A percentile compares a stretch with the other conserved stretches of the same genome.
phyloP scores from a whole-genome alignment of 2,888 invertebrate genomes.

The Acrobeloides nanus region DNA sequence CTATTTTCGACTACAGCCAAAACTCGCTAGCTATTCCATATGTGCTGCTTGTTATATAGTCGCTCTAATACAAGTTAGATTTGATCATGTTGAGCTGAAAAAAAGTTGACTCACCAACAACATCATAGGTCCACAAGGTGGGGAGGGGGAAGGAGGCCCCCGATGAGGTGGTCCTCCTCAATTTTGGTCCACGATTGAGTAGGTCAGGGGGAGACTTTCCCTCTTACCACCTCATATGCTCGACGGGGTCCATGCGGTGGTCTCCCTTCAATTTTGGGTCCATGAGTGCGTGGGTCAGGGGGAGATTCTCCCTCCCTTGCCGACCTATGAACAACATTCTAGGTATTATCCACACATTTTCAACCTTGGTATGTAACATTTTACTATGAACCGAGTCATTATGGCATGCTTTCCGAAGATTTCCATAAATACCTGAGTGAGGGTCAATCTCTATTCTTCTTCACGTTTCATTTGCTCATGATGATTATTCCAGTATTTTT shows the following conservation, averaged over 20 bases:
- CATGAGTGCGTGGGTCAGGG: no score
- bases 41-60: slow-evolving; percentile 37
- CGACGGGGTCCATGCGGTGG: no score
- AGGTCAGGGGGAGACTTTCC: no score
- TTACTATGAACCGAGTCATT: slow-evolving; percentile 46
- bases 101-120: neutral
- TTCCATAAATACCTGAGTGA: slow-evolving; percentile 35
- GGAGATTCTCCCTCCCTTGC: no score
- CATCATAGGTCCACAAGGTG: neutral
- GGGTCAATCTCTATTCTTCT: slow-evolving; percentile 32
- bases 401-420: slow-evolving; percentile 48
- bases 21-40: slow-evolving; percentile 31
- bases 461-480: slow-evolving; percentile 37
- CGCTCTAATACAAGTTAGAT: slow-evolving; percentile 40
- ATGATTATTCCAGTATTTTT: slow-evolving; percentile 43
- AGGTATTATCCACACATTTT: slow-evolving; percentile 48
- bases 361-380: slow-evolving; percentile 50
- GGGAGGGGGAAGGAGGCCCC: neutral
- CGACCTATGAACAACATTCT: slow-evolving; percentile 11
- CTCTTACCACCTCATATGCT: no score
- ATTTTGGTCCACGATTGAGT: no score
- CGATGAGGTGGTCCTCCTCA: no score
- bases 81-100: slow-evolving; percentile 3
- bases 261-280: no score
- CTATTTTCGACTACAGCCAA: slow-evolving; percentile 34